These are phyloP conservation scores for Drosophila demipolita DNA, from an alignment of 2,888 invertebrate species.

Conservation along the genomic window DNA sequence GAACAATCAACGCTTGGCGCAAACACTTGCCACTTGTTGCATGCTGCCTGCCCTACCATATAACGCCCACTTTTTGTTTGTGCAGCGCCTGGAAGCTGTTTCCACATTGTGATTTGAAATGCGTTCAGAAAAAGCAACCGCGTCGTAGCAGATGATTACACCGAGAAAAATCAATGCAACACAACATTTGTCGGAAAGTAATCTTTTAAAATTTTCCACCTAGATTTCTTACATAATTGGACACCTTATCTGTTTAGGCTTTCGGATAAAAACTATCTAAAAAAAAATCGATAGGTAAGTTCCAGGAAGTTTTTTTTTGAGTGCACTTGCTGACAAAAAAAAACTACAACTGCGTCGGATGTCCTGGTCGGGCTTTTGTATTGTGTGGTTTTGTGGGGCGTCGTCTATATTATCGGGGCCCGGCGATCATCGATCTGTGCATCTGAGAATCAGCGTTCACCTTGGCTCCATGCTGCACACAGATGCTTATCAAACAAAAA, in stretches of 20 bases:
- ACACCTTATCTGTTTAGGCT: too few species aligned
- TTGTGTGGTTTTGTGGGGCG: conserved; percentile 41
- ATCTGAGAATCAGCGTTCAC: conserved; percentile 38
- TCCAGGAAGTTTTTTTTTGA: neutral
- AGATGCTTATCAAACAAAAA: conserved; percentile 67
- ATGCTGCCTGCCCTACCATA: conserved; percentile 38
- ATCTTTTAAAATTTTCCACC: neutral
- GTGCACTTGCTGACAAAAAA: conserved; percentile 61
- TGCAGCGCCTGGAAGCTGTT: conserved; percentile 63
- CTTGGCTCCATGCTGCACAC: conserved; percentile 5
- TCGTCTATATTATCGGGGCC: conserved; percentile 43
- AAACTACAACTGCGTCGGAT: conserved; percentile 37
- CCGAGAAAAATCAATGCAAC: neutral
- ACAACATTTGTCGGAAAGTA: neutral
- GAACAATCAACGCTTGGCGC: conserved; percentile 78
- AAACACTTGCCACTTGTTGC: conserved; percentile 74
- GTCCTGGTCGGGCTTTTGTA: conserved; percentile 31
- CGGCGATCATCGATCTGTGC: conserved; percentile 51
- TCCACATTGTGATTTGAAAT: conserved; percentile 11
- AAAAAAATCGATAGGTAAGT: too few species aligned
- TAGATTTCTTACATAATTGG: neutral
- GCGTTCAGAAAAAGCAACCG: neutral
- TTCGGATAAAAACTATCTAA: too few species aligned
- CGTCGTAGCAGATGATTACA: conserved; percentile 1
- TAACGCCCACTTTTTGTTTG: conserved; percentile 56